Evolutionary conservation across 2,888 invertebrate genomes (phyloP).

Genomic region (Tipula lateralis): DNA sequence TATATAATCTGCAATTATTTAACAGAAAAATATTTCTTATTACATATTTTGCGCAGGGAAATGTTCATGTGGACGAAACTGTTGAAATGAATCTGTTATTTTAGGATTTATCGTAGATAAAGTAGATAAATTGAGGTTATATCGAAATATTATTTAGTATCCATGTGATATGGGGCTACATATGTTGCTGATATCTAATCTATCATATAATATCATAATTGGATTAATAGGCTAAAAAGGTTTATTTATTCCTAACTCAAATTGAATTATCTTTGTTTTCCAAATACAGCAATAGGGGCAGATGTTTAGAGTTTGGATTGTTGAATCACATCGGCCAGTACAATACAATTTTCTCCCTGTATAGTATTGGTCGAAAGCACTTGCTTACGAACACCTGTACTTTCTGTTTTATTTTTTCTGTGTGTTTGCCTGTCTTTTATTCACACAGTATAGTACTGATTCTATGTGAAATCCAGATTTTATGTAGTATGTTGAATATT

Average conservation of each 20-base stretch:
- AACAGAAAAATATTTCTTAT: background rate
- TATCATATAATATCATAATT: background rate
- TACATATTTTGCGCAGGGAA: background rate
- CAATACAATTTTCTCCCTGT: no score
- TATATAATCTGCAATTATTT: conserved; percentile 24
- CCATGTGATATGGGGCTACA: background rate
- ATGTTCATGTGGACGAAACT: background rate
- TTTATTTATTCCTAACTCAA: background rate
- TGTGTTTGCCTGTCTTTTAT: no score
- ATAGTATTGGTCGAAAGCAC: no score
- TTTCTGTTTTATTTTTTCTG: no score
- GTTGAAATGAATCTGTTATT: conserved; percentile 11
- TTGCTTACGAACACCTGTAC: no score
- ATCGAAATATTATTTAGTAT: background rate
- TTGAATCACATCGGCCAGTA: no score
- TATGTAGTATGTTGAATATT: no score
- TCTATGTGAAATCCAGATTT: no score
- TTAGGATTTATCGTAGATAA: background rate
- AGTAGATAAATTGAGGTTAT: background rate
- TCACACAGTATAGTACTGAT: no score
- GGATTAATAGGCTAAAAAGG: background rate
- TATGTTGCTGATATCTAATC: background rate
- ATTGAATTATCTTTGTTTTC: no score
- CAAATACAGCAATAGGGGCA: no score
- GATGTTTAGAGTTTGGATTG: no score